Conservation (phyloP, 1,140 invertebrate genomes). For the Penaeus vannamei region DNA sequence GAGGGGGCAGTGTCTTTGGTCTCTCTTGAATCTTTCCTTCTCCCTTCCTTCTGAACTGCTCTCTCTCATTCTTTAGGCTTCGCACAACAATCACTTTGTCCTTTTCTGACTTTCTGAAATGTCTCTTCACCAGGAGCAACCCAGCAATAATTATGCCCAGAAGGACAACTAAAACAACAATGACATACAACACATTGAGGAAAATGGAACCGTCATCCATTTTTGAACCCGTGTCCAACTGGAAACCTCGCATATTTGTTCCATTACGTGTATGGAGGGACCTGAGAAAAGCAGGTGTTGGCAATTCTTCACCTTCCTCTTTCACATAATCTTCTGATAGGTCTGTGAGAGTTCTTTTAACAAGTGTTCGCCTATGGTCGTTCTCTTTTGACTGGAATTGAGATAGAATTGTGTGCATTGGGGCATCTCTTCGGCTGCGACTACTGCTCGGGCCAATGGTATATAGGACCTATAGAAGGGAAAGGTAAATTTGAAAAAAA, state of each 20-base stretch:
- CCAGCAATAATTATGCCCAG: constrained; percentile 59
- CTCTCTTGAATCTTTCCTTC: constrained; percentile 52
- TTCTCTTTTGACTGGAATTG: not conserved
- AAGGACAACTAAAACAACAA: constrained; percentile 52
- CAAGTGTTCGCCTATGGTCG: not conserved
- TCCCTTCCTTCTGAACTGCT: constrained; percentile 64
- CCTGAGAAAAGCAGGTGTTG: constrained; percentile 58
- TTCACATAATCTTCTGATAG: too few relatives aligned
- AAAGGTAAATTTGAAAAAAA: not conserved
- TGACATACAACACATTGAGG: constrained; percentile 59
- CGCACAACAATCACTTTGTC: constrained; percentile 67
- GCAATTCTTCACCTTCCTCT: constrained; percentile 32
- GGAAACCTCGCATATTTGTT: constrained; percentile 66
- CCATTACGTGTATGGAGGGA: constrained; percentile 60
- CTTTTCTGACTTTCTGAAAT: constrained; percentile 59
- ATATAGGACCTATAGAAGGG: constrained; percentile 70
- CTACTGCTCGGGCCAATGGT: constrained; percentile 69
- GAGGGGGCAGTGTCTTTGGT: constrained; percentile 55
- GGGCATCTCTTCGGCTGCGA: constrained; percentile 43
- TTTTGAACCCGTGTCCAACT: not conserved
- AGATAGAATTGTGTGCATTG: constrained; percentile 3
- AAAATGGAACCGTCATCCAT: constrained; percentile 36
- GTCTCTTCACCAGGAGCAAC: constrained; percentile 53
- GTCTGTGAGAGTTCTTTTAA: too few relatives aligned
- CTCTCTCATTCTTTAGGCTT: constrained; percentile 66